These are phyloP conservation scores for Archegozetes longisetosus DNA, from an alignment of 1,140 invertebrate species.

Conservation along the genomic window DNA sequence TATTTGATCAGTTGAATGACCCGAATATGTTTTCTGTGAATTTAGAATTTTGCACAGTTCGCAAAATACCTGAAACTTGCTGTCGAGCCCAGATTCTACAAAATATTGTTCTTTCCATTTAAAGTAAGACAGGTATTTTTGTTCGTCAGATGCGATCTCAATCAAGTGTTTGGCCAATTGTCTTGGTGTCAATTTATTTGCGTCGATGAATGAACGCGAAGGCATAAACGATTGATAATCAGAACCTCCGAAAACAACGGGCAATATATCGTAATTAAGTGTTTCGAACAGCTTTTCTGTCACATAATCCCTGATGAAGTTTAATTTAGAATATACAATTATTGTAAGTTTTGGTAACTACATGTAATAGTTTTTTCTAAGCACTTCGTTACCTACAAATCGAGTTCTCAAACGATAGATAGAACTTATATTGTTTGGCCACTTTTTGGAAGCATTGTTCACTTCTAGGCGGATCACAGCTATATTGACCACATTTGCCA, in stretches of 20 bases:
- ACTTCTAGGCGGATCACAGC: slow-evolving; percentile 19
- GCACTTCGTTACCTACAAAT: slow-evolving; percentile 22
- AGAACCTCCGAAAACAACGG: slow-evolving; percentile 28
- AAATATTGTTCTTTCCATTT: slow-evolving; percentile 24
- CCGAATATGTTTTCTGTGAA: too few relatives aligned
- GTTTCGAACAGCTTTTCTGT: slow-evolving; percentile 30
- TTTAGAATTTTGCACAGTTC: too few relatives aligned
- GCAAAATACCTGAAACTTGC: too few relatives aligned
- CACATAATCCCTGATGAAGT: slow-evolving; percentile 26
- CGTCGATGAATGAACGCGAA: slow-evolving; percentile 30
- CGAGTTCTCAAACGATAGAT: slow-evolving; percentile 30
- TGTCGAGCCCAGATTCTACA: background rate
- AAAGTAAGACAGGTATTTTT: slow-evolving; percentile 26
- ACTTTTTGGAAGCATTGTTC: slow-evolving; percentile 22
- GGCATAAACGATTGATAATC: slow-evolving; percentile 28
- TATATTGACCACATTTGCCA: slow-evolving; percentile 39
- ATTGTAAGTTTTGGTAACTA: too few relatives aligned
- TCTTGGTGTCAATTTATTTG: slow-evolving; percentile 22
- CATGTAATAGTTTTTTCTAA: too few relatives aligned
- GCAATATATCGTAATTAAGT: slow-evolving; percentile 25
- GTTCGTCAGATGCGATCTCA: slow-evolving; percentile 21
- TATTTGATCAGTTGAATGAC: too few relatives aligned
- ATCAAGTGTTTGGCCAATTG: slow-evolving; percentile 23
- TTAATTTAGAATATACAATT: background rate
- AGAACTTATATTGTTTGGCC: slow-evolving; percentile 26